Base-by-base conservation (phyloP, 2,113 vertebrate genomes). In the Mystacornis crossleyi region DNA sequence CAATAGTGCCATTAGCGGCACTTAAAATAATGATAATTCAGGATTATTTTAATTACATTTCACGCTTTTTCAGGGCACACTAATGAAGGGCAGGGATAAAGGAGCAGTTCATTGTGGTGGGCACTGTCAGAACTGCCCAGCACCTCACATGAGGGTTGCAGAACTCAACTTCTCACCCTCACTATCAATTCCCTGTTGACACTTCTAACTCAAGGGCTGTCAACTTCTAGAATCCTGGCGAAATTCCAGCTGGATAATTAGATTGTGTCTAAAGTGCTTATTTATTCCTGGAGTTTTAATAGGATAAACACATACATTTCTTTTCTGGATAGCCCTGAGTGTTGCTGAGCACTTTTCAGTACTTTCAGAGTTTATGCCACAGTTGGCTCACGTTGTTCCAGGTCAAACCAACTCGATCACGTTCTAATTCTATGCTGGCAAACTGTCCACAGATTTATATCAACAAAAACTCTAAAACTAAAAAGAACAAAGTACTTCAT, bases 1-100 rank as follows among this genome's bases (percentile, higher is more conserved):
- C 86, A 88, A 81, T n/a, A 78, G 71, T 12, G 88, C 79, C 85
- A 88, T 90, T 90, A 94, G 47, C 8, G 0, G 77, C 80, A 74
- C 89, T 95, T 92, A 89, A 75, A 93, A 85, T 93, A 92, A 91
- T 70, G 58, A 75, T 66, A 94, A 85, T 61, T 94, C 71, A 66
- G 88, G 87, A 91, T 73, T 77, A 92, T 86, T 93, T 94, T 91
- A 90, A 93, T 88, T 91, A 71, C 9, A 48, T 81, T 85, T 85
- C 50, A 83, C 4, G 60, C 88, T 91, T 70, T 83, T 93, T 53
- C 82, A 71, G 85, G 48, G 64, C 61, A 69, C 16, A 1, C 45
- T 69, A 77, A 62, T n/a, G 79, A 70, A 93, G 75, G 72, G 62
- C 55, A 61, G 45, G 33, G 65, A 55, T 36, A 71, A 58, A 86